Evolutionary conservation across 2,888 invertebrate species (phyloP).

Genomic region (Cephus sareptanus): DNA sequence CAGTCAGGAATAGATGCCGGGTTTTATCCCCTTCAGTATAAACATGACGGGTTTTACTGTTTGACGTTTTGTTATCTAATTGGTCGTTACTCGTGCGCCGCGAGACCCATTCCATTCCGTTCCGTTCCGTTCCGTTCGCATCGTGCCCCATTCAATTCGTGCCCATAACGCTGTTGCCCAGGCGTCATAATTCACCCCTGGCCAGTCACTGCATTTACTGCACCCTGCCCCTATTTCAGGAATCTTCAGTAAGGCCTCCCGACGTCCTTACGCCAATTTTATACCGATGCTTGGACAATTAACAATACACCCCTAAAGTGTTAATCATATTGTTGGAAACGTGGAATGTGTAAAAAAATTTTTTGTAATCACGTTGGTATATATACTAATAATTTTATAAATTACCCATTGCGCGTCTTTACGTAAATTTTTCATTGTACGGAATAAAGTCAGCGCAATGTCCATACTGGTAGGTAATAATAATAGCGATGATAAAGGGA

Average conservation of each 20-base stretch:
- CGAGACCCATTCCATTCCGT: slow-evolving; percentile 30
- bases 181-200: slow-evolving; percentile 26
- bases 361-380: neutral
- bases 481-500: neutral
- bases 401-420: too few relatives aligned
- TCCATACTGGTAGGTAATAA: neutral
- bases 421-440: neutral
- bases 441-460: neutral
- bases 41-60: slow-evolving; percentile 59
- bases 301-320: neutral
- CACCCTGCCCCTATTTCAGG: slow-evolving; percentile 7
- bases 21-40: slow-evolving; percentile 55
- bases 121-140: slow-evolving; percentile 16
- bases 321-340: neutral
- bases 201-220: slow-evolving; percentile 23
- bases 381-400: neutral
- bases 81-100: slow-evolving; percentile 48
- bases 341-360: neutral
- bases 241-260: neutral
- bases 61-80: slow-evolving; percentile 62
- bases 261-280: neutral
- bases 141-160: slow-evolving; percentile 22
- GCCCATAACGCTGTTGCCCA: slow-evolving; percentile 13
- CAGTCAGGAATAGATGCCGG: slow-evolving; percentile 37
- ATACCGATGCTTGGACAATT: neutral